phyloP scores from a whole-genome alignment of 2,888 invertebrate genomes.

The Himalopsyche anomala region DNA sequence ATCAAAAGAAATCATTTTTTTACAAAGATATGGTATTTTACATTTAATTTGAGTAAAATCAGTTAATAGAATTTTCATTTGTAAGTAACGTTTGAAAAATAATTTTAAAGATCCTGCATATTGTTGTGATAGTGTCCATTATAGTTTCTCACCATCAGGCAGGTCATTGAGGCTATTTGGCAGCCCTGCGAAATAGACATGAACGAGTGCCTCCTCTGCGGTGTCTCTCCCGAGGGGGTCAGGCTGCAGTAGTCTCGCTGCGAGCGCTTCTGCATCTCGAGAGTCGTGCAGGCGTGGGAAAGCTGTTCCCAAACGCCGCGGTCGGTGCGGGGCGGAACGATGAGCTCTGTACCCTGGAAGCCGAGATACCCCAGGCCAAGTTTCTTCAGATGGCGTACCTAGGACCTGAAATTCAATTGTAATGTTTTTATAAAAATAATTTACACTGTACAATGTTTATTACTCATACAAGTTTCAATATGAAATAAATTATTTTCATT shows the following conservation, averaged over 20 bases:
- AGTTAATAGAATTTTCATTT: no score
- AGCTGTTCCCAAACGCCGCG: constrained; percentile 87
- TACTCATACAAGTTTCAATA: no score
- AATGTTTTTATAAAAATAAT: constrained; percentile 36
- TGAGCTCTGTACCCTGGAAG: constrained; percentile 91
- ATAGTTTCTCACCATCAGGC: constrained; percentile 88
- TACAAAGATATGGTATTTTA: no score
- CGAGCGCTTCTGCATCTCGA: constrained; percentile 91
- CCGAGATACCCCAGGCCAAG: constrained; percentile 93
- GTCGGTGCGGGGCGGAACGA: constrained; percentile 81
- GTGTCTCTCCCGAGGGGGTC: constrained; percentile 92
- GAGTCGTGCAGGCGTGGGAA: constrained; percentile 95
- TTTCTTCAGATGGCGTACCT: constrained; percentile 95
- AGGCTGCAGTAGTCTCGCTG: constrained; percentile 88
- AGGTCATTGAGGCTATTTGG: constrained; percentile 93
- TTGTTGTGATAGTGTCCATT: background rate
- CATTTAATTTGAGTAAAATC: no score
- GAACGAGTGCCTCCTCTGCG: constrained; percentile 90
- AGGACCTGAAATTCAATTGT: constrained; percentile 80
- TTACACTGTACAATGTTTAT: background rate
- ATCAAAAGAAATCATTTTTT: no score
- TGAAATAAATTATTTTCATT: no score
- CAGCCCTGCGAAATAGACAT: constrained; percentile 93
- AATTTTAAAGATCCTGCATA: no score
- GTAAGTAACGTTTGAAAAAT: no score